Evolutionary conservation across 2,113 vertebrate species (phyloP).

Genomic region (Amazona guildingii): DNA sequence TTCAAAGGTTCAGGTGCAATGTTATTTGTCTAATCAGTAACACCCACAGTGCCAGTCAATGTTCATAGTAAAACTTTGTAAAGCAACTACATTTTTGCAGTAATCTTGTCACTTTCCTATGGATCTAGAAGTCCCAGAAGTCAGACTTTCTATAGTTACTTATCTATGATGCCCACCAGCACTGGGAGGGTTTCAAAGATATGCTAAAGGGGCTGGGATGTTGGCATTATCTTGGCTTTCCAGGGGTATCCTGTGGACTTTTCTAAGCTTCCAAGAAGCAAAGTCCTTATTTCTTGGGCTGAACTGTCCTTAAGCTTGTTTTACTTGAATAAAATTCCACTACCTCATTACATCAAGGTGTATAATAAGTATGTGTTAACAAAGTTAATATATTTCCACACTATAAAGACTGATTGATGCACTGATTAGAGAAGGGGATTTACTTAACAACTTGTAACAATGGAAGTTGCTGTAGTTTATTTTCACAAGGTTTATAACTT

Average conservation of each 20-base stretch:
- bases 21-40: neutral
- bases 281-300: neutral
- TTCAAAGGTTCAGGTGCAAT: neutral
- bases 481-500: neutral
- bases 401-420: neutral
- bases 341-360: neutral
- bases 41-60: neutral
- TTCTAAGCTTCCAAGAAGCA: neutral
- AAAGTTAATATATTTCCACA: neutral
- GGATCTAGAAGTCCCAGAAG: neutral
- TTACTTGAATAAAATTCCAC: neutral
- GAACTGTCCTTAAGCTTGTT: neutral
- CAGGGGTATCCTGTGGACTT: neutral
- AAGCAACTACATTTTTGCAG: neutral
- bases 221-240: neutral
- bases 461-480: neutral
- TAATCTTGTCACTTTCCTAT: rapidly evolving
- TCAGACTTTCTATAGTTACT: neutral
- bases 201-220: neutral
- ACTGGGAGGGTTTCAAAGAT: neutral
- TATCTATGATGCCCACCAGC: neutral
- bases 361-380: neutral
- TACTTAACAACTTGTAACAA: neutral
- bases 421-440: neutral
- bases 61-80: neutral